Base-by-base conservation (phyloP, 2,888 invertebrate species). In the Heliconius aoede region DNA sequence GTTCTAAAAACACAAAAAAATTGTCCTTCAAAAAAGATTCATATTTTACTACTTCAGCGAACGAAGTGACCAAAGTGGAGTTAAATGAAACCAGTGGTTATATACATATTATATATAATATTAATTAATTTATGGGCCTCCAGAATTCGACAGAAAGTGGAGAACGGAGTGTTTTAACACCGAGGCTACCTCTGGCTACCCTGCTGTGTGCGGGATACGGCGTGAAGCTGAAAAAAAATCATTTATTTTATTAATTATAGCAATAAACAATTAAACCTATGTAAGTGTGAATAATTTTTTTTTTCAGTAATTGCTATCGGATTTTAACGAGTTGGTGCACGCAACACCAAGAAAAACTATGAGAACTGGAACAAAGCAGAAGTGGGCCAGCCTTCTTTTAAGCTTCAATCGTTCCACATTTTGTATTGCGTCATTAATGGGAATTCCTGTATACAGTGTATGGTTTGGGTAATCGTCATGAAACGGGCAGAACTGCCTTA, bases 401-500 rank as follows among this genome's bases (percentile, higher is more conserved):
- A 84, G 85, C 84, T 82, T 83, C 86, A 86, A 86, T 86, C 85
- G 84, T 78, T 80, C 83, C 79, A 81, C 82, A 80, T 82, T 81
- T 80, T 65, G 81, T 83, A 85, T 88, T 87, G 85, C 88, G 81
- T 83, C 85, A 87, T 84, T 86, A 88, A 88, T 88, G 86, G 86
- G 84, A 86, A 86, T 88, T 87, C 84, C 84, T 86, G 84, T 84
- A 85, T 85, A 83, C 84, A 82, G 82, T 89, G 86, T 87, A 89
- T 84, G 85, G 84, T 88, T 88, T 84, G 78, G 83, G 83, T 82
- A 86, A 86, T 86, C 83, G 86, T 90, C 87, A 88, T 84, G 85
- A 87, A 90, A 90, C 88, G 88, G 87, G 87, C 88, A 85, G 85
- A 84, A 86, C 86, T 85, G n/a, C n/a, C 87, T 86, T 85, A 87